These are phyloP conservation scores for Cerastoderma edule DNA, from an alignment of 2,888 invertebrate species.

Conservation along the genomic window DNA sequence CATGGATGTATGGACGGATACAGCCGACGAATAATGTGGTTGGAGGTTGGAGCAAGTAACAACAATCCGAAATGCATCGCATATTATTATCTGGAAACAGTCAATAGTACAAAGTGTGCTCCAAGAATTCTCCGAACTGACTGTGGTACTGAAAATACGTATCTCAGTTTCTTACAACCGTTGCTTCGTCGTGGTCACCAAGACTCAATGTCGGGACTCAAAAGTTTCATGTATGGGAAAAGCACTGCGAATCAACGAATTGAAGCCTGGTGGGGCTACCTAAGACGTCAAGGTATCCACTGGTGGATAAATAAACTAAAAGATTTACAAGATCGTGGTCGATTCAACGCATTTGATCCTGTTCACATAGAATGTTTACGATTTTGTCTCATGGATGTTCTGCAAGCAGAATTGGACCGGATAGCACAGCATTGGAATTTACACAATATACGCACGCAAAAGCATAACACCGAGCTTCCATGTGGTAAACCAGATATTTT, in stretches of 20 bases:
- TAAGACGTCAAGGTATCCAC: neutral
- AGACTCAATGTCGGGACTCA: neutral
- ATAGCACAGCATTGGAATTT: too few species aligned
- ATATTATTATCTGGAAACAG: constrained; percentile 33
- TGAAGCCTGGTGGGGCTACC: neutral
- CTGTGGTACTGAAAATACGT: constrained; percentile 27
- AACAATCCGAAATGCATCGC: constrained; percentile 37
- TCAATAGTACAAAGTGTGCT: constrained; percentile 22
- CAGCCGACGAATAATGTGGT: constrained; percentile 38
- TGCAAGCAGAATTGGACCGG: too few species aligned
- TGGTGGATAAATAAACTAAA: constrained; percentile 5
- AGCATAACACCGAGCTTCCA: too few species aligned
- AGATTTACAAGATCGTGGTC: too few species aligned
- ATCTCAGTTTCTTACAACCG: neutral
- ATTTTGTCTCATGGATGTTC: too few species aligned
- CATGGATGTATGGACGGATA: constrained; percentile 40
- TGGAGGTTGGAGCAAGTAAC: constrained; percentile 38
- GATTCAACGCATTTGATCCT: too few species aligned
- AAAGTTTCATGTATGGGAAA: neutral
- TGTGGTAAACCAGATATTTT: too few species aligned
- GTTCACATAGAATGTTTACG: too few species aligned
- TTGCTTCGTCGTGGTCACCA: neutral
- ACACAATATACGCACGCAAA: too few species aligned
- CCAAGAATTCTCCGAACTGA: constrained; percentile 26
- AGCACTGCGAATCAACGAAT: constrained; percentile 2